A percentile compares a stretch with the other conserved stretches of the same genome.
Evolutionary conservation across 23 tunicate genomes (phyloP).

Genomic region (Phallusia fumigata): DNA sequence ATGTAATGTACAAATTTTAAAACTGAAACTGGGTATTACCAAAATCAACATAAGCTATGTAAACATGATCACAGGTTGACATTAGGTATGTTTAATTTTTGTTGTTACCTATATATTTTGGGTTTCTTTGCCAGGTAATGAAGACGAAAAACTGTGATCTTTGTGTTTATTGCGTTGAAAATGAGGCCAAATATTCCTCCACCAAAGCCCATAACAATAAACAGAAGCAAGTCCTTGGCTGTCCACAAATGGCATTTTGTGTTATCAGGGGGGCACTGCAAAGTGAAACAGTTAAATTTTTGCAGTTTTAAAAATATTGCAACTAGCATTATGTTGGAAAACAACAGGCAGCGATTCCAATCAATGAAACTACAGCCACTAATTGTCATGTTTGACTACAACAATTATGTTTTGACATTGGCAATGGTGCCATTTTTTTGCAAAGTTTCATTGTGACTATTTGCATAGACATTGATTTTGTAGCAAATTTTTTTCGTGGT

Average conservation of each 20-base stretch:
- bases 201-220: constrained; percentile 71
- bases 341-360: not conserved
- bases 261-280: constrained; percentile 56
- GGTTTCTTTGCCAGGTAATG: constrained; percentile 45
- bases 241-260: constrained; percentile 88
- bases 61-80: too few relatives aligned
- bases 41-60: too few relatives aligned
- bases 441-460: too few relatives aligned
- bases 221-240: constrained; percentile 62
- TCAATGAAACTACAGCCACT: not conserved
- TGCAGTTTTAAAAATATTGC: not conserved
- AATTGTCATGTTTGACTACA: too few relatives aligned
- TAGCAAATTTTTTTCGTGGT: too few relatives aligned
- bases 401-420: too few relatives aligned
- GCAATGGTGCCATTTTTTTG: too few relatives aligned
- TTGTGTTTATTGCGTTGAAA: constrained; percentile 77
- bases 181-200: constrained; percentile 88
- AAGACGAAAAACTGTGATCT: constrained; percentile 58
- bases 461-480: too few relatives aligned
- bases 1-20: not conserved
- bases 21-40: too few relatives aligned
- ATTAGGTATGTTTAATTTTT: not conserved
- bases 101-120: constrained; percentile 36
- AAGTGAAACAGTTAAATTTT: not conserved
- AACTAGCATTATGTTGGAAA: not conserved